phyloP scores from a whole-genome alignment of 2,888 invertebrate species.

The Ectemnius lituratus region DNA sequence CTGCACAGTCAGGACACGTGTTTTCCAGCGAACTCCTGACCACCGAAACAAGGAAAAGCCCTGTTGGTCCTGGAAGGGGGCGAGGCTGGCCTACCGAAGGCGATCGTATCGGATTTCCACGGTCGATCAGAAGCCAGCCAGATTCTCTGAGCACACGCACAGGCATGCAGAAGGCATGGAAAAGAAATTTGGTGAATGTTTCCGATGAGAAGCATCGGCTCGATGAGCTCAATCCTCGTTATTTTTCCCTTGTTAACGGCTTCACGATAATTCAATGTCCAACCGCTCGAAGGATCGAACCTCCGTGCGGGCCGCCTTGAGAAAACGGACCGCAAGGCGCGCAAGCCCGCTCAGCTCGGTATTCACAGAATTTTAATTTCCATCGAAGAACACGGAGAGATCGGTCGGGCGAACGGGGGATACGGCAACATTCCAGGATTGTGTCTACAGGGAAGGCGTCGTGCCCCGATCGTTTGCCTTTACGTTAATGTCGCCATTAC shows the following conservation, averaged over 20 bases:
- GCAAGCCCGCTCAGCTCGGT: slow-evolving; percentile 25
- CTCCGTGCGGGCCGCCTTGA: neutral
- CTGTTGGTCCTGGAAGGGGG: slow-evolving; percentile 35
- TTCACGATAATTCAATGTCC: slow-evolving; percentile 49
- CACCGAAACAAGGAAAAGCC: slow-evolving; percentile 61
- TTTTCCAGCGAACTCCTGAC: slow-evolving; percentile 45
- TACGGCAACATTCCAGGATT: slow-evolving; percentile 46
- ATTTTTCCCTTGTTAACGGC: slow-evolving; percentile 53
- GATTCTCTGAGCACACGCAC: neutral
- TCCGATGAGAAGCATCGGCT: slow-evolving; percentile 26
- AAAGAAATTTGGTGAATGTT: slow-evolving; percentile 55
- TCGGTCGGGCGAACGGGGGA: slow-evolving; percentile 34
- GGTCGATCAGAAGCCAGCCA: slow-evolving; percentile 25
- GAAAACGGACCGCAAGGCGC: slow-evolving; percentile 23
- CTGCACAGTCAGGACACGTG: slow-evolving; percentile 52
- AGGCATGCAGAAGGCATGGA: slow-evolving; percentile 22
- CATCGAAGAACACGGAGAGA: slow-evolving; percentile 30
- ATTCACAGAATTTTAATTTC: slow-evolving; percentile 61
- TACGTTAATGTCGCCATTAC: slow-evolving; percentile 58
- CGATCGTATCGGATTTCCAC: slow-evolving; percentile 56
- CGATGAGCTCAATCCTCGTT: slow-evolving; percentile 39
- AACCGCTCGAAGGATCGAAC: slow-evolving; percentile 22
- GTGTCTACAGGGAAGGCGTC: slow-evolving; percentile 52
- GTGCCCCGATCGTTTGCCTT: slow-evolving; percentile 55
- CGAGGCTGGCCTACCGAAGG: slow-evolving; percentile 10